Evolutionary conservation across 2,797 vertebrate genomes (phyloP).

Genomic region (Epinephelus malabaricus): DNA sequence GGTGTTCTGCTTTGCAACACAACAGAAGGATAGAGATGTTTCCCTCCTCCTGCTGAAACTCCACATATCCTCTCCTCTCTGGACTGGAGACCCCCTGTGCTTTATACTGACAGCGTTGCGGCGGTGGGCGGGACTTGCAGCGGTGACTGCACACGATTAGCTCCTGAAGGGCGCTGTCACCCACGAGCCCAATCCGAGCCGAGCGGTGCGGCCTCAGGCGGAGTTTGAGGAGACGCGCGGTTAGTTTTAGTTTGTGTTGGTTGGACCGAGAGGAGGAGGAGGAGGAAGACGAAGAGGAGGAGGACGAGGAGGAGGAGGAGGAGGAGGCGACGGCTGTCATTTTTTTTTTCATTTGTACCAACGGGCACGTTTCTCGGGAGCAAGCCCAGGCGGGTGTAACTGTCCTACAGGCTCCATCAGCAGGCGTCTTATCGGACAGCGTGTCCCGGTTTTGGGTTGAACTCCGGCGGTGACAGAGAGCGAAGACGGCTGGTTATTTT

Average conservation of each 20-base stretch:
- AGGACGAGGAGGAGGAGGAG: slow-evolving; percentile 52
- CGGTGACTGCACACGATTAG: slow-evolving; percentile 45
- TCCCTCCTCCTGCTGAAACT: background rate
- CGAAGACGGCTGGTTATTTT: background rate
- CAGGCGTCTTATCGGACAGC: slow-evolving; percentile 37
- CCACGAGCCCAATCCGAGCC: slow-evolving; percentile 62
- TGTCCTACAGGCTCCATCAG: slow-evolving; percentile 51
- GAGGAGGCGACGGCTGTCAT: slow-evolving; percentile 72
- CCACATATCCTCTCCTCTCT: background rate
- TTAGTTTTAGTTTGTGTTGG: slow-evolving; percentile 83
- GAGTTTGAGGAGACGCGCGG: slow-evolving; percentile 81
- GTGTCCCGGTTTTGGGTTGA: slow-evolving; percentile 16
- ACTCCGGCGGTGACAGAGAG: slow-evolving; percentile 17
- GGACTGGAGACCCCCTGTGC: background rate
- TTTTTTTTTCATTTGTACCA: slow-evolving; percentile 74
- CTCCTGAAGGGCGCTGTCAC: slow-evolving; percentile 54
- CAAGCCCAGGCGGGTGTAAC: slow-evolving; percentile 68
- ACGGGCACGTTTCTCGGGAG: slow-evolving; percentile 76
- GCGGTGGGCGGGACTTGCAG: slow-evolving; percentile 63
- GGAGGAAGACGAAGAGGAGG: slow-evolving; percentile 64
- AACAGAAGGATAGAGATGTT: background rate
- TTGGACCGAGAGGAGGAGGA: slow-evolving; percentile 72
- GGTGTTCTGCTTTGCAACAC: background rate
- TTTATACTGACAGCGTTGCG: slow-evolving; percentile 56
- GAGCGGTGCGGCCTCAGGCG: slow-evolving; percentile 73